Conservation (phyloP, 2,888 invertebrate species). For the Andrena chrysosceles region DNA sequence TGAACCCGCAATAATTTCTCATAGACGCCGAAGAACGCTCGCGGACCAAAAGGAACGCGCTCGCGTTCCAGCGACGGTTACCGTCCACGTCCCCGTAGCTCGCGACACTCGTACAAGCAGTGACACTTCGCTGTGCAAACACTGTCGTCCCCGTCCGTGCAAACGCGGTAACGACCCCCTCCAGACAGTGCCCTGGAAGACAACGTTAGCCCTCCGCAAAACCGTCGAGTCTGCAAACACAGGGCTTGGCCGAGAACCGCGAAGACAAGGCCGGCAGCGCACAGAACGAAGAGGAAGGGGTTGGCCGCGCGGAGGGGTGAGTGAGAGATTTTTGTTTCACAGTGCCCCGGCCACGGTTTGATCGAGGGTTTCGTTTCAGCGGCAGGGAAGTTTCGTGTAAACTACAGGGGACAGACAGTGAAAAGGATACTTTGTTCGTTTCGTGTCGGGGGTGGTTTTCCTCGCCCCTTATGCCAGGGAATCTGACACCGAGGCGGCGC, state of each 20-base stretch:
- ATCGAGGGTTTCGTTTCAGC: slow-evolving; percentile 10
- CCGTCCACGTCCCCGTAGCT: slow-evolving; percentile 39
- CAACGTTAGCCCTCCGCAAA: slow-evolving; percentile 50
- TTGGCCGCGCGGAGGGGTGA: not conserved
- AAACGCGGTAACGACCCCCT: slow-evolving; percentile 57
- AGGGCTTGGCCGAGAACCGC: slow-evolving; percentile 1
- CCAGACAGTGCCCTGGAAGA: slow-evolving; percentile 46
- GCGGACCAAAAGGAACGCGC: not conserved
- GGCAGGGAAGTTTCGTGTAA: not conserved
- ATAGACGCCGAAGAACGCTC: slow-evolving; percentile 18
- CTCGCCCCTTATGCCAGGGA: not conserved
- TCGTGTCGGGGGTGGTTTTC: not conserved
- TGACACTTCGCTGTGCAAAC: slow-evolving; percentile 29
- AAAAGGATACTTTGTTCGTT: slow-evolving; percentile 2
- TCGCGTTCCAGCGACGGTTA: slow-evolving; percentile 52
- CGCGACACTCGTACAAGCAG: slow-evolving; percentile 19
- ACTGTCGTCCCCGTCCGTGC: slow-evolving; percentile 24
- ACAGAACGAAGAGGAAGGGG: not conserved
- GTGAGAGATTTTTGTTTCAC: slow-evolving; percentile 10
- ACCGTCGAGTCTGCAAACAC: slow-evolving; percentile 57
- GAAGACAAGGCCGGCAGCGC: not conserved
- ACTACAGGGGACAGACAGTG: not conserved
- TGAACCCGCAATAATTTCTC: slow-evolving; percentile 11
- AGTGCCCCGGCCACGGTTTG: not conserved
- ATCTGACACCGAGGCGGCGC: not conserved